Percentiles rank a stretch among this genome's conserved stretches.
phyloP scores from a whole-genome alignment of 2,888 invertebrate species.

The Lepidocyrtoides sp. region DNA sequence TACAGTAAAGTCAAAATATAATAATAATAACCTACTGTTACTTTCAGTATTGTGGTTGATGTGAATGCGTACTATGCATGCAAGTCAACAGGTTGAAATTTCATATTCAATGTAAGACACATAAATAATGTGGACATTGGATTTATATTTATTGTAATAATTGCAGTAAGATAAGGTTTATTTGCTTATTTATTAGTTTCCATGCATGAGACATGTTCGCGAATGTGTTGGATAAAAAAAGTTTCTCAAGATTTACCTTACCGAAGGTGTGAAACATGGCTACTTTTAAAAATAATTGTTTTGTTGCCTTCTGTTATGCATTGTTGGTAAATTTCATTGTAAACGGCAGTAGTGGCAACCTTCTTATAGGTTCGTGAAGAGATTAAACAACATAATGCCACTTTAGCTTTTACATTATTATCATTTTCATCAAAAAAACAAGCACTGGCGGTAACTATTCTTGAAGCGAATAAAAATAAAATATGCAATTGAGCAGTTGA shows the following conservation, averaged over 20 bases:
- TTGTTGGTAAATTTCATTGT: not conserved
- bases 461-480: slow-evolving; percentile 5
- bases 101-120: not conserved
- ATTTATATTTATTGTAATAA: not conserved
- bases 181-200: not conserved
- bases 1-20: not conserved
- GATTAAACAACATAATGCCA: slow-evolving; percentile 18
- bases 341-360: slow-evolving; percentile 1
- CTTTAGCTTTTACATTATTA: not conserved
- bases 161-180: slow-evolving; percentile 30
- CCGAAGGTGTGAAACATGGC: not conserved
- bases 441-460: not conserved
- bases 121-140: not conserved
- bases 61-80: no score
- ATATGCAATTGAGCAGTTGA: not conserved
- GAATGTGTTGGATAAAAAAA: slow-evolving; percentile 11
- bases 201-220: not conserved
- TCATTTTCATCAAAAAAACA: not conserved
- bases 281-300: slow-evolving; percentile 40
- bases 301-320: not conserved
- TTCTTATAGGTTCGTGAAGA: slow-evolving; percentile 5
- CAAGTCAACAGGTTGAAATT: slow-evolving; percentile 54
- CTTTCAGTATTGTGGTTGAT: no score
- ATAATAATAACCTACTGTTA: slow-evolving; percentile 4
- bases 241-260: slow-evolving; percentile 43